phyloP scores from a whole-genome alignment of 1,140 invertebrate species.

The Cyrtorhinus lividipennis region DNA sequence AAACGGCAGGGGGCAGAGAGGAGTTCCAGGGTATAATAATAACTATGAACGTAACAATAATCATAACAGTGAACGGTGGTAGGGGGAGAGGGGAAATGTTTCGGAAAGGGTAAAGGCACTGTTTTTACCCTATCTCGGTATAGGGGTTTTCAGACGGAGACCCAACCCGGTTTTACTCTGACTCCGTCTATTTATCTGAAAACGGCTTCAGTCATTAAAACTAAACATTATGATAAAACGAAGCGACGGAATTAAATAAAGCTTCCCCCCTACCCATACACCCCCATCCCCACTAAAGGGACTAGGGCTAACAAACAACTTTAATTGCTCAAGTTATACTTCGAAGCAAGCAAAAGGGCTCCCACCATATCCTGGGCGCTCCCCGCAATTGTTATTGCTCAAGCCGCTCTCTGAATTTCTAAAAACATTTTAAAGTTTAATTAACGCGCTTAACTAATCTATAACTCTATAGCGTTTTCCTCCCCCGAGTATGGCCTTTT shows the following conservation, averaged over 20 bases:
- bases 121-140: slow-evolving; percentile 7
- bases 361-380: not conserved
- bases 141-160: not conserved
- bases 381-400: not conserved
- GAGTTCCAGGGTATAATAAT: slow-evolving; percentile 21
- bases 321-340: slow-evolving; percentile 17
- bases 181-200: slow-evolving; percentile 16
- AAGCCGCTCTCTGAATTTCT: not conserved
- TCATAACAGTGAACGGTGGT: slow-evolving; percentile 19
- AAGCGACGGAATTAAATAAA: slow-evolving; percentile 12
- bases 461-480: not conserved
- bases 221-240: slow-evolving; percentile 20
- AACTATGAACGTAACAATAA: slow-evolving; percentile 23
- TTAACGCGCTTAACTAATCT: slow-evolving; percentile 16
- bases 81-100: not conserved
- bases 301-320: slow-evolving; percentile 11
- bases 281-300: not conserved
- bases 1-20: slow-evolving; percentile 17
- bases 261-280: not conserved
- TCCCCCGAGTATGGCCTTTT: not conserved
- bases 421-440: slow-evolving; percentile 17
- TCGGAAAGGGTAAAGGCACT: not conserved
- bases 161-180: not conserved
- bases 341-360: not conserved
- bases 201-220: slow-evolving; percentile 17